Evolutionary conservation across 2,797 vertebrate species (phyloP), one percentile per base, ranked within the genome.

Genomic region (Trichosurus vulpecula): DNA sequence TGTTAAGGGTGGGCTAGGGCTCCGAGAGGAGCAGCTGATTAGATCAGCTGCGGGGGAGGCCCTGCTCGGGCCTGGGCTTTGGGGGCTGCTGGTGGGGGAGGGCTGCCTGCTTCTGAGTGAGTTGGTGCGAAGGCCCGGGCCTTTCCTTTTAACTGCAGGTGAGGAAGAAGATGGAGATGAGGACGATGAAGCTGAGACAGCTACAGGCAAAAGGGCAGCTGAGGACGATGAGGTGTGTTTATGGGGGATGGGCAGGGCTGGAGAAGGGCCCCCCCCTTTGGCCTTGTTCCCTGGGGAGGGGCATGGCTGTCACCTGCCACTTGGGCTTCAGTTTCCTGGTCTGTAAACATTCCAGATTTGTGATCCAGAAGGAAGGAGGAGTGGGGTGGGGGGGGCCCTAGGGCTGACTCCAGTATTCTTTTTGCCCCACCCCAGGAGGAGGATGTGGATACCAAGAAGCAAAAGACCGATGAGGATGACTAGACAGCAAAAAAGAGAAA

Each of bases 121-220:
- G 53, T 12, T 13, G 53, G 13, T 54, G 53, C 4, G 52, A 52
- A 52, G 52, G 54, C 13, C 54, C 14, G 3, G 14, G 1, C 22
- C 74, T 66, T 90, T 19, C 0, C 9, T 6, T 66, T 51, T 13
- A 10, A 16, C 0, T n/a, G 97, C 98, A 99, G 99, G 99, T 12
- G 99, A 99, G 52, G 99, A 99, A 95, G 99, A 99, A 4, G 99
- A 99, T 0, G 99, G 99, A 4, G 99, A 99, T 2, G 99, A 99
- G 0, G 99, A 99, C 0, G 99, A 99, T 0, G 99, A 99, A 95
- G 98, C 98, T 5, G 99, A 99, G 96, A 98, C 98, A 93, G 98
- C 98, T 93, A 98, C 99, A 54, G 99, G 98, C 97, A 99, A 99
- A 96, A 98, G 99, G 98, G 99, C 99, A 98, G 99, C 99, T 94